Evolutionary conservation across 2,797 vertebrate genomes (phyloP), one percentile per base, ranked within the genome.

Genomic region (Gymnothorax reevesii): DNA sequence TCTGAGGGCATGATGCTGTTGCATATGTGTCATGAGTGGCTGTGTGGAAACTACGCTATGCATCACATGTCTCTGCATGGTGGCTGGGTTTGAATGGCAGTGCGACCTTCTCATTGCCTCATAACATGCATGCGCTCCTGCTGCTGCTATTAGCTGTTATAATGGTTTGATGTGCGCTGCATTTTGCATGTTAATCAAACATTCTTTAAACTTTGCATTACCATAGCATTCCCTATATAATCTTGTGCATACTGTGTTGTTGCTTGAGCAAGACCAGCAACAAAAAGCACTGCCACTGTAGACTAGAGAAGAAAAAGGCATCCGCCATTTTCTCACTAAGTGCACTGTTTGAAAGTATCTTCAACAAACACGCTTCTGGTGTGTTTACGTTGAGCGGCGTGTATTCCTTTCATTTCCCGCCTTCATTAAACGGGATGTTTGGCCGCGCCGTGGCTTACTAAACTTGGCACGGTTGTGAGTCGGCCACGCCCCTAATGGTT

Each of bases 401-500:
- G 75, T 79, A 22, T 52, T 8, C 7, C 59, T 42, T 54, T 60
- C 82, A 59, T 59, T 59, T 59, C n/a, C 82, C 13, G 7, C 25
- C 82, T 2, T 83, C 60, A 52, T 27, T 20, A 20, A 82, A 20
- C 13, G 49, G 15, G 42, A 49, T 52, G 75, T 79, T n/a, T 57
- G n/a, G 69, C 27, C 33, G 7, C 27, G 3, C 59, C 59, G 12
- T 80, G 71, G 93, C 96, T 93, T 88, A 94, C 96, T 96, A 96
- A 96, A 89, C 59, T 92, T 90, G 59, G 7, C 92, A 90, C 92
- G 62, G 93, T 94, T 91, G 95, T 94, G 13, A 17, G 87, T 15
- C 91, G 95, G 93, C 95, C 94, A 92, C 91, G 27, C 4, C 15
- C 94, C 93, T 97, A 94, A 97, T 33, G 10, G 22, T 33, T 84